These are phyloP conservation scores for Apocrypta bakeri DNA, from an alignment of 1,140 invertebrate species.

Conservation along the genomic window DNA sequence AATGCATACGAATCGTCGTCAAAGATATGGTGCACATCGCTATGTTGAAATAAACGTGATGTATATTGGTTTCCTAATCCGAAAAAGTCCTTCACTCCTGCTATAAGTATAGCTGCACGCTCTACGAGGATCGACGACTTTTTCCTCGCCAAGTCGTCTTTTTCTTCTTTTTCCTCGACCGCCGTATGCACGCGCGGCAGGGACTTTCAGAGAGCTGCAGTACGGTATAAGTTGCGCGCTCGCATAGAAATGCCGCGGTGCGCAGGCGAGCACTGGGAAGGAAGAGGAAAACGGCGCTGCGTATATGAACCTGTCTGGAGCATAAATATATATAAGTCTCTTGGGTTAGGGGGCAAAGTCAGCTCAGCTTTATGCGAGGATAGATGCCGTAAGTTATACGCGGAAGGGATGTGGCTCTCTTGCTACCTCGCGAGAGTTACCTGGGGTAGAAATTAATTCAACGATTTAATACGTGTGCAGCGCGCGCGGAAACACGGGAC, in stretches of 20 bases:
- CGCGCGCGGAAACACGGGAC: slow-evolving; percentile 42
- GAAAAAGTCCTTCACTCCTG: not conserved
- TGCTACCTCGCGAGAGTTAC: slow-evolving; percentile 62
- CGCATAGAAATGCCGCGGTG: not conserved
- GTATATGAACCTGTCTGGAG: slow-evolving; percentile 64
- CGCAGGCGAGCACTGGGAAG: not conserved
- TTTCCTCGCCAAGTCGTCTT: no score
- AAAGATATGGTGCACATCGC: not conserved
- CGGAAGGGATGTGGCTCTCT: slow-evolving; percentile 54
- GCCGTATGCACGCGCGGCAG: not conserved
- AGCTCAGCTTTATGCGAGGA: slow-evolving; percentile 61
- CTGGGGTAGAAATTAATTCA: no score
- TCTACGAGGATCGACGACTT: no score
- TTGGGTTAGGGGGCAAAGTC: slow-evolving; percentile 61
- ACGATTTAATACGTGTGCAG: slow-evolving; percentile 61
- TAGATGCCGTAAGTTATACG: slow-evolving; percentile 69
- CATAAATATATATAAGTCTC: slow-evolving; percentile 69
- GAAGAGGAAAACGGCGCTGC: slow-evolving; percentile 13
- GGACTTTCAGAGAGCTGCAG: not conserved
- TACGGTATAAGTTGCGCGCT: not conserved
- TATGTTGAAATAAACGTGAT: not conserved
- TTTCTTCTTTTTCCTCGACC: not conserved
- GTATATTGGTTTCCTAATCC: not conserved
- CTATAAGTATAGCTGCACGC: not conserved
- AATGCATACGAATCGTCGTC: not conserved